phyloP scores from a whole-genome alignment of 2,888 invertebrate genomes.

The Drosophila nigritarsus region DNA sequence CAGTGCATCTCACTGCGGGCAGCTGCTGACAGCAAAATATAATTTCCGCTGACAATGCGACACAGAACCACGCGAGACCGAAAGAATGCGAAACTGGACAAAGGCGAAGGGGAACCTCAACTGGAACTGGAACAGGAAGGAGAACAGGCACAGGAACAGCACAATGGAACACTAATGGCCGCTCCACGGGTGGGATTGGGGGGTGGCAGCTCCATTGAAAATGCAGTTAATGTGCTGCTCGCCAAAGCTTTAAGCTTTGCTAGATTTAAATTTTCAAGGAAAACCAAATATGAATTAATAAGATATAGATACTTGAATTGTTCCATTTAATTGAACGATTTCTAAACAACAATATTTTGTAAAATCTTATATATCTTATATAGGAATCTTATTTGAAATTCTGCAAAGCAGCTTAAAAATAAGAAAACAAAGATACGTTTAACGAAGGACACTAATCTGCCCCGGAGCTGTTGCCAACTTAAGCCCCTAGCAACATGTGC shows the following conservation, averaged over 20 bases:
- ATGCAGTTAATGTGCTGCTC: constrained; percentile 1
- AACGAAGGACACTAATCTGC: neutral
- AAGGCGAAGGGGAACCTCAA: neutral
- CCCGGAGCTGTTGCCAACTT: constrained; percentile 1
- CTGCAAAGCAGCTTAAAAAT: neutral
- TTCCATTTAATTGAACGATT: neutral
- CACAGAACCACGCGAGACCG: constrained; percentile 20
- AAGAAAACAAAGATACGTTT: neutral
- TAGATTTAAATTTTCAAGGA: neutral
- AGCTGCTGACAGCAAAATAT: constrained; percentile 65
- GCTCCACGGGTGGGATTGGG: neutral
- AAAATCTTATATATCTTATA: neutral
- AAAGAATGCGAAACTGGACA: constrained; percentile 4
- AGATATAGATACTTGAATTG: neutral
- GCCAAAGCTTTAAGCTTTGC: neutral
- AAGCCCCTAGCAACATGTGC: neutral
- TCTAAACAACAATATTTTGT: neutral
- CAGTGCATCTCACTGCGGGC: constrained; percentile 22
- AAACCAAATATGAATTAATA: neutral
- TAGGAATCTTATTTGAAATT: neutral
- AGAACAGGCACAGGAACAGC: constrained; percentile 9
- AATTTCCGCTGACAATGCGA: constrained; percentile 74
- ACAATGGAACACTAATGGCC: constrained; percentile 3
- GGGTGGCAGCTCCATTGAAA: neutral
- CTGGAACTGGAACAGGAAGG: neutral